Evolutionary conservation across 1,140 invertebrate genomes (phyloP).

Genomic region (Drosophila grimshawi): DNA sequence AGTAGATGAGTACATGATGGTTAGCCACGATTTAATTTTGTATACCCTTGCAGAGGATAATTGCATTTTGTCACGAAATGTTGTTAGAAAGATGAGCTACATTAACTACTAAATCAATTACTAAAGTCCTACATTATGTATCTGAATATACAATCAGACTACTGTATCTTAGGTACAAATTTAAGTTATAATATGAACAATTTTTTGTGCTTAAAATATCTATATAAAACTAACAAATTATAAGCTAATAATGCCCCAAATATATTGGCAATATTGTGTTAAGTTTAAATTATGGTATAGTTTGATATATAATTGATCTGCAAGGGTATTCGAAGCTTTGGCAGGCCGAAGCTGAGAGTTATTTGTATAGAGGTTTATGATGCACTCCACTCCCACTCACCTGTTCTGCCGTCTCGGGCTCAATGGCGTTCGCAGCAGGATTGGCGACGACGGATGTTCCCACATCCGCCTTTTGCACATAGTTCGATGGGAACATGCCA

Average conservation of each 20-base stretch:
- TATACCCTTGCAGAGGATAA: not conserved
- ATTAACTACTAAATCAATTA: too few species aligned
- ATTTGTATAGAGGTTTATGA: not conserved
- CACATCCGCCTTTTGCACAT: slow-evolving; percentile 88
- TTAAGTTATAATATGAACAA: too few species aligned
- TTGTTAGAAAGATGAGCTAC: too few species aligned
- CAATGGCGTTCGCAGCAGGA: slow-evolving; percentile 12
- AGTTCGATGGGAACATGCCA: slow-evolving; percentile 98
- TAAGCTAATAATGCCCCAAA: too few species aligned
- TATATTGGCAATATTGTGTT: too few species aligned
- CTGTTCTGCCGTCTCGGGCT: slow-evolving; percentile 58
- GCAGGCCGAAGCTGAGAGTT: not conserved
- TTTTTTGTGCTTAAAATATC: too few species aligned
- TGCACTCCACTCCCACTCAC: slow-evolving; percentile 52
- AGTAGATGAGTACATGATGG: slow-evolving; percentile 72
- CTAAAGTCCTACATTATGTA: too few species aligned
- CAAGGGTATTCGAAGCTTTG: not conserved
- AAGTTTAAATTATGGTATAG: too few species aligned
- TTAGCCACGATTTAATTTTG: slow-evolving; percentile 19
- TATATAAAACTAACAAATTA: too few species aligned
- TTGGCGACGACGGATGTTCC: slow-evolving; percentile 44
- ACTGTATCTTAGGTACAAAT: too few species aligned
- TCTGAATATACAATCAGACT: too few species aligned
- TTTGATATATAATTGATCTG: not conserved
- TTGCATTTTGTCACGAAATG: not conserved